Percentiles rank a stretch among this genome's conserved stretches.
Evolutionary conservation across 64 coral and sea anemone genomes (phyloP).

Genomic region (Dendronephthya gigantea): DNA sequence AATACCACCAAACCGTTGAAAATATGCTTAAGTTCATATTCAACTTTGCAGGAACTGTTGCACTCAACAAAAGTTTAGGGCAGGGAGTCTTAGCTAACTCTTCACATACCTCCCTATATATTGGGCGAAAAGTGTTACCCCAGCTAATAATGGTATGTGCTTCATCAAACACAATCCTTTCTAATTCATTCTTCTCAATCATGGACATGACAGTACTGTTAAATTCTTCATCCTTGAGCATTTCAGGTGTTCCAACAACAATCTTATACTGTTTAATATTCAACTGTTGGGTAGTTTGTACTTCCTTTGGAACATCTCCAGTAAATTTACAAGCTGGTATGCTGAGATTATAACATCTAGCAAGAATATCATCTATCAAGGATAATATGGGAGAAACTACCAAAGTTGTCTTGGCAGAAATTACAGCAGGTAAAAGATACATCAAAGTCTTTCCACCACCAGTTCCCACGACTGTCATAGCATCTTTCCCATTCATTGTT

Average conservation of each 20-base stretch:
- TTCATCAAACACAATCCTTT: neutral
- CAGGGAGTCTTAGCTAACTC: neutral
- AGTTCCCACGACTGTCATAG: no score
- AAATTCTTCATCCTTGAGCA: neutral
- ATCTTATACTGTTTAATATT: neutral
- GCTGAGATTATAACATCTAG: neutral
- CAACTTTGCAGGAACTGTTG: constrained; percentile 10
- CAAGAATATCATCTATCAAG: neutral
- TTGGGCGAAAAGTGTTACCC: neutral
- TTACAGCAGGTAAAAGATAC: neutral
- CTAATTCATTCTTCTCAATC: neutral
- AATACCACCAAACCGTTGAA: constrained; percentile 1
- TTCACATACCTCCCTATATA: neutral
- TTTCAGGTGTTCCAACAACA: neutral
- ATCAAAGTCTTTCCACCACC: no score
- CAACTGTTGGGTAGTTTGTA: neutral
- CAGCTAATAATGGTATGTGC: neutral
- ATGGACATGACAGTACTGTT: neutral
- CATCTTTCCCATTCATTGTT: no score
- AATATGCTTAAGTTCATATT: neutral
- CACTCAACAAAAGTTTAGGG: neutral
- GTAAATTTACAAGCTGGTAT: constrained; percentile 5
- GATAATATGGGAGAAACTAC: neutral
- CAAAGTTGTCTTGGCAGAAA: neutral
- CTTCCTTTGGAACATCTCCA: neutral